Conservation (phyloP, 2,888 invertebrate genomes). For the Leptopilina drosophilae region DNA sequence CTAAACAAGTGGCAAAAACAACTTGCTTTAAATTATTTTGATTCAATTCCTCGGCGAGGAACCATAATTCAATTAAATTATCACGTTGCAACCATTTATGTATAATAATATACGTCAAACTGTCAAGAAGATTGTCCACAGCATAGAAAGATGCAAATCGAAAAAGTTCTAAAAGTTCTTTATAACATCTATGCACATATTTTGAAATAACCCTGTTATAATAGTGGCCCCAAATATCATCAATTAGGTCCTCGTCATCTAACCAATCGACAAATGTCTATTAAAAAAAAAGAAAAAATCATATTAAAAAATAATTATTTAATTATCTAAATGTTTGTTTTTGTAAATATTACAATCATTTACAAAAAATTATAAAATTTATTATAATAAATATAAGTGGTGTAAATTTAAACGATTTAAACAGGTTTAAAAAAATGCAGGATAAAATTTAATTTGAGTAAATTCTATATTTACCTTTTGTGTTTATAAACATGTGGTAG, state of each 20-base stretch:
- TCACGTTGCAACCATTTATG: slow-evolving; percentile 42
- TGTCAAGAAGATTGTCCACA: slow-evolving; percentile 46
- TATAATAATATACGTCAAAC: slow-evolving; percentile 48
- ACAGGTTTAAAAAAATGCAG: not conserved
- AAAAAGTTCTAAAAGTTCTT: slow-evolving; percentile 48
- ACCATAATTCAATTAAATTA: slow-evolving; percentile 45
- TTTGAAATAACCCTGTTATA: slow-evolving; percentile 34
- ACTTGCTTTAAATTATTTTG: slow-evolving; percentile 45
- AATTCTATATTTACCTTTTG: not conserved
- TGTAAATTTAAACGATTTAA: not conserved
- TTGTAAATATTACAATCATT: too few species aligned
- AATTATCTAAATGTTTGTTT: too few species aligned
- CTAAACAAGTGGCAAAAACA: slow-evolving; percentile 47
- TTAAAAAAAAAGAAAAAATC: not conserved
- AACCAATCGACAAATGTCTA: slow-evolving; percentile 42
- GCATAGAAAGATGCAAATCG: slow-evolving; percentile 50
- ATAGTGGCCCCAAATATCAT: slow-evolving; percentile 35
- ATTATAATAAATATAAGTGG: not conserved
- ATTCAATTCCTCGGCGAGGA: slow-evolving; percentile 47
- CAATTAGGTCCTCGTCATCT: slow-evolving; percentile 36
- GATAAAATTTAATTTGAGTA: not conserved
- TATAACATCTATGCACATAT: slow-evolving; percentile 9
- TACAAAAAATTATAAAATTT: not conserved
- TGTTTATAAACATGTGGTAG: not conserved
- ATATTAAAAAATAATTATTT: not conserved